Evolutionary conservation across 2,113 vertebrate species (phyloP), one percentile per base, ranked within the genome.

Genomic region (Psephotus haematonotus): DNA sequence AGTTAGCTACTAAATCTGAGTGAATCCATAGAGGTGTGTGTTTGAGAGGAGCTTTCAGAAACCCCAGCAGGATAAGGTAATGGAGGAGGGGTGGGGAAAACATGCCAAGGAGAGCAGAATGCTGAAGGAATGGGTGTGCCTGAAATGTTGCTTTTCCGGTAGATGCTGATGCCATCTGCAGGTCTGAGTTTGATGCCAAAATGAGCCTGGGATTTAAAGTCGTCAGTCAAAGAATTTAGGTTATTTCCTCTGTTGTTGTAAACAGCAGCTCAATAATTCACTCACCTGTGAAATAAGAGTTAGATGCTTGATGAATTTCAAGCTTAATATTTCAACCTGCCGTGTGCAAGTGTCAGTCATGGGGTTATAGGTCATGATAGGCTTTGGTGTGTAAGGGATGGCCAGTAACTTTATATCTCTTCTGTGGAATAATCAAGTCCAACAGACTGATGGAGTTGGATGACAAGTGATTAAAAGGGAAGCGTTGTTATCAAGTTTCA

Each of bases 121-220:
- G 37, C 39, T 33, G 63, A 83, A 65, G 82, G 52, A 90, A 47
- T 64, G 39, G 49, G n/a, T 1, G 13, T 88, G 79, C 63, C 71
- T 67, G 68, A 92, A 86, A 78, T 60, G 46, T 60, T 67, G 0
- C 62, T 84, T 91, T 90, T 92, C 17, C 39, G 74, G n/a, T 60
- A 95, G 94, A 6, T 83, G 81, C 93, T 78, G 93, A 92, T 96
- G 95, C 95, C 94, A 96, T 68, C 94, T 95, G 89, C 96, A 97
- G 95, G 93, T 82, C 80, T 84, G 43, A 84, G 35, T 55, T 63
- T 63, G n/a, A 50, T 78, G 52, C 72, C 55, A 75, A 64, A 90
- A 74, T 75, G 6, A 82, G 55, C 29, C 33, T 81, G 52, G 37
- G 25, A 57, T 88, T 92, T 88, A 7, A 82, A 53, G n/a, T 35